These are phyloP conservation scores for Lepidurus arcticus DNA, from an alignment of 1,140 invertebrate species.

Conservation along the genomic window DNA sequence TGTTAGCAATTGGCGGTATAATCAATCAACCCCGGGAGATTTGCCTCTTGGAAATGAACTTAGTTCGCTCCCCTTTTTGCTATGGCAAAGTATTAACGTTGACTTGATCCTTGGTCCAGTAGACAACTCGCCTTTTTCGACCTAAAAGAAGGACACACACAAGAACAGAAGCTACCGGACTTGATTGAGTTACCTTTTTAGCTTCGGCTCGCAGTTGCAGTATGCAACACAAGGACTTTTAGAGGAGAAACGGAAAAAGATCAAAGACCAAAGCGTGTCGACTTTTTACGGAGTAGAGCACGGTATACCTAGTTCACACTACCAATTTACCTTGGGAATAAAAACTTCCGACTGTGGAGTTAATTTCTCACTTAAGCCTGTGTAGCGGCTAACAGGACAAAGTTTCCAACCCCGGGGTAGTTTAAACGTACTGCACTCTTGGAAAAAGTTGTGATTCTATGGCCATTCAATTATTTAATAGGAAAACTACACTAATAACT, in stretches of 20 bases:
- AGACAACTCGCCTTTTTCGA: background rate
- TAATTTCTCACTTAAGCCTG: too few species aligned
- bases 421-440: too few species aligned
- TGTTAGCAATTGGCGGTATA: conserved; percentile 15
- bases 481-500: too few species aligned
- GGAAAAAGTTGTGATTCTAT: too few species aligned
- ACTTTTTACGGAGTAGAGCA: background rate
- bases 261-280: background rate
- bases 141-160: background rate
- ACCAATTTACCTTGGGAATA: too few species aligned
- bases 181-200: background rate
- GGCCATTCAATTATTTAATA: too few species aligned
- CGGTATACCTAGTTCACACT: too few species aligned
- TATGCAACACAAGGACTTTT: background rate
- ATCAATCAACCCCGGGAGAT: conserved; percentile 9
- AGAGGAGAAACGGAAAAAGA: background rate
- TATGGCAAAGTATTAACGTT: background rate
- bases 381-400: too few species aligned
- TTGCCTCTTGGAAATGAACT: conserved; percentile 10
- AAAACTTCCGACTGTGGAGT: too few species aligned
- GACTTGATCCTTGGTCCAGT: background rate
- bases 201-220: background rate
- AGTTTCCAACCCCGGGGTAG: too few species aligned
- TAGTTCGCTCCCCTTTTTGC: conserved; percentile 2
- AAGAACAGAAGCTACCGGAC: background rate